Conservation (phyloP, 2,888 invertebrate genomes). For the Lasioglossum marginatum region DNA sequence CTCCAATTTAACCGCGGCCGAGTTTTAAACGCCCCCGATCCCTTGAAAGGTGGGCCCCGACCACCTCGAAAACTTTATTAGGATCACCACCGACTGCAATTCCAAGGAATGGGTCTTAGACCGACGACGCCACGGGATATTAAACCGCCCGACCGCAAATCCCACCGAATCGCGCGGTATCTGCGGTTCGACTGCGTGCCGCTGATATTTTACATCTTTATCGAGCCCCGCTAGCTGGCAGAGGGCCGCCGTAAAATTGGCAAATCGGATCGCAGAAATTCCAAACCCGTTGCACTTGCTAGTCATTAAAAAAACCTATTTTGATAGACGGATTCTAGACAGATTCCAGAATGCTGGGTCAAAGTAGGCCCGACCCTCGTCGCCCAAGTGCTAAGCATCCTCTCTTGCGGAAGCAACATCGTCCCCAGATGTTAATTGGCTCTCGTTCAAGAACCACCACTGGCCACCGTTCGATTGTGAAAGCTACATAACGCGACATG, state of each 20-base stretch:
- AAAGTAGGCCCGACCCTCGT: background rate
- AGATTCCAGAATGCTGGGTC: background rate
- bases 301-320: background rate
- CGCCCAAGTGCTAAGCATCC: background rate
- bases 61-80: slow-evolving; percentile 33
- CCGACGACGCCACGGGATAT: slow-evolving; percentile 25
- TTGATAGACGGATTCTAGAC: no score
- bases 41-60: slow-evolving; percentile 16
- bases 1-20: slow-evolving; percentile 23
- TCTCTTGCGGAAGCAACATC: background rate
- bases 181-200: background rate
- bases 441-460: background rate
- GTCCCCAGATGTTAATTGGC: background rate
- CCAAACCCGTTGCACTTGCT: background rate
- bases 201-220: background rate
- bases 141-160: slow-evolving; percentile 31
- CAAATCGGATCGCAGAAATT: background rate
- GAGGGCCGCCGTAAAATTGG: background rate
- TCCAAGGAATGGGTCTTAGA: slow-evolving; percentile 26
- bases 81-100: slow-evolving; percentile 30
- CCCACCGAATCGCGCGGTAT: slow-evolving; percentile 16
- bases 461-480: background rate
- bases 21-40: slow-evolving; percentile 37
- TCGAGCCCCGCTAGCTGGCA: background rate
- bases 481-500: slow-evolving; percentile 1